Percentiles rank a stretch among this genome's conserved stretches.
These are phyloP conservation scores for Zaprionus camerounensis DNA, from an alignment of 1,140 invertebrate genomes.

Conservation along the genomic window DNA sequence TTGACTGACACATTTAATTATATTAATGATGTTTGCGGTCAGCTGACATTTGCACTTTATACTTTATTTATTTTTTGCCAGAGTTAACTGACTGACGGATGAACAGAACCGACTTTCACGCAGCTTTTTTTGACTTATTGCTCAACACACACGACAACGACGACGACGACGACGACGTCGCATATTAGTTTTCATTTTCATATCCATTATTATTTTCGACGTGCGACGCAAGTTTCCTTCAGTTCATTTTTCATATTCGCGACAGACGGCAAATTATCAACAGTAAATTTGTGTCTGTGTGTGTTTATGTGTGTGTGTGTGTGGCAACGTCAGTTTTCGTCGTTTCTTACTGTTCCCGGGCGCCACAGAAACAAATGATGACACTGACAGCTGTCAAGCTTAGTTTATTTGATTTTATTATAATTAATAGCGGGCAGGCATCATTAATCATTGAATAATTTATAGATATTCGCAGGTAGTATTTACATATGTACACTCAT, in stretches of 20 bases:
- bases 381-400: slow-evolving; percentile 83
- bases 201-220: slow-evolving; percentile 9
- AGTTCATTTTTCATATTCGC: slow-evolving; percentile 72
- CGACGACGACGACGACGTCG: slow-evolving; percentile 2
- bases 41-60: slow-evolving; percentile 84
- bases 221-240: slow-evolving; percentile 17
- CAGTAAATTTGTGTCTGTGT: slow-evolving; percentile 47
- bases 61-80: slow-evolving; percentile 73
- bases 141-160: slow-evolving; percentile 57
- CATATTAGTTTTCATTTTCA: slow-evolving; percentile 61
- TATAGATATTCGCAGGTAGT: slow-evolving; percentile 60
- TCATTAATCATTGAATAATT: slow-evolving; percentile 83
- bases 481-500: slow-evolving; percentile 47
- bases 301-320: slow-evolving; percentile 16
- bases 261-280: slow-evolving; percentile 77
- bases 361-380: slow-evolving; percentile 73
- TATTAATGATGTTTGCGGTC: slow-evolving; percentile 84
- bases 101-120: slow-evolving; percentile 55
- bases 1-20: slow-evolving; percentile 84
- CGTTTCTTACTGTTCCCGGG: slow-evolving; percentile 37
- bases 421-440: slow-evolving; percentile 78
- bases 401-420: slow-evolving; percentile 83
- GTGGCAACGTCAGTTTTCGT: slow-evolving; percentile 35
- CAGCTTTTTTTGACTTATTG: slow-evolving; percentile 61
- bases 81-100: slow-evolving; percentile 31